Evolutionary conservation across 2,113 vertebrate genomes (phyloP).

Genomic region (Corythaeola cristata): DNA sequence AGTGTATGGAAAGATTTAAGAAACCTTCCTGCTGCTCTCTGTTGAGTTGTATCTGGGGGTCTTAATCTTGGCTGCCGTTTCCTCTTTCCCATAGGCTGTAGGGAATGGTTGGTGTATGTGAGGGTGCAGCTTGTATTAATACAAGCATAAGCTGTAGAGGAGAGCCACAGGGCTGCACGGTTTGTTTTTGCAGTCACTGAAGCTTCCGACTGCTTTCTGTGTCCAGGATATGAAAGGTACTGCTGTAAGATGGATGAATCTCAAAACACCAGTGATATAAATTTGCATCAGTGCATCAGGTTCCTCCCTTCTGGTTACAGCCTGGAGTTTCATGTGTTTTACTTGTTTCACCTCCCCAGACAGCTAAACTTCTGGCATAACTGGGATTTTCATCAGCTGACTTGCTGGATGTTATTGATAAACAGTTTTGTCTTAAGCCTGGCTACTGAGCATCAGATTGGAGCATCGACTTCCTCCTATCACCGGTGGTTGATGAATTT

Average conservation of each 20-base stretch:
- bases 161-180: background rate
- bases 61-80: background rate
- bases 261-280: background rate
- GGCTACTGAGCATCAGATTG: accelerated
- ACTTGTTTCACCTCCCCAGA: background rate
- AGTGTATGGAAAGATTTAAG: background rate
- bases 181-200: background rate
- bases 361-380: background rate
- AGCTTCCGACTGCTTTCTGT: background rate
- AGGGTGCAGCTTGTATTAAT: background rate
- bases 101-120: background rate
- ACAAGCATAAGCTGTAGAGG: background rate
- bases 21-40: background rate
- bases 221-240: background rate
- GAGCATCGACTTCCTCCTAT: background rate
- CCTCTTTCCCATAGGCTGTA: background rate
- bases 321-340: background rate
- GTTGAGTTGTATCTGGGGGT: background rate
- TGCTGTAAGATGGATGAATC: background rate
- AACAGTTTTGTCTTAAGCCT: background rate
- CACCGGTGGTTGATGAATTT: background rate
- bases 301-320: background rate
- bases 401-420: background rate
- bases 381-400: background rate
- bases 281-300: background rate